Percentiles rank a stretch among this genome's conserved stretches.
Conservation (phyloP, 1,140 invertebrate species). For the Cataglyphis hispanica region DNA sequence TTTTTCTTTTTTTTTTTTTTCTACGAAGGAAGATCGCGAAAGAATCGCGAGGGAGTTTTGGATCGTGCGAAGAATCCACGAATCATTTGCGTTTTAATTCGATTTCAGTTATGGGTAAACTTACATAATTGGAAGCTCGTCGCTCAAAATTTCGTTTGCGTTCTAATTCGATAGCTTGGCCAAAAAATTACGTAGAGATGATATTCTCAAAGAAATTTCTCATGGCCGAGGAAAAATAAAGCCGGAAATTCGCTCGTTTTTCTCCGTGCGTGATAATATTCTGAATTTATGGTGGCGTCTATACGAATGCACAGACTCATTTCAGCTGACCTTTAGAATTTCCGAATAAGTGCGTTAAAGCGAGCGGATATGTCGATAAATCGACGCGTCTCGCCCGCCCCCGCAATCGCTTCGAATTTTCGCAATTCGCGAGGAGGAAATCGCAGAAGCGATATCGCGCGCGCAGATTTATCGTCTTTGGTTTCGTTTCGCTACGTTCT, state of each 20-base stretch:
- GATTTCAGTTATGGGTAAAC: slow-evolving; percentile 10
- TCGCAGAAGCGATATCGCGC: slow-evolving; percentile 45
- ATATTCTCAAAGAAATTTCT: slow-evolving; percentile 9
- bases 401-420: slow-evolving; percentile 32
- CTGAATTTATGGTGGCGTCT: slow-evolving; percentile 31
- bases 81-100: not conserved
- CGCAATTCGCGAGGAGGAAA: slow-evolving; percentile 41
- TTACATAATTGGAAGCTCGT: slow-evolving; percentile 17
- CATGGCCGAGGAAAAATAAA: slow-evolving; percentile 27
- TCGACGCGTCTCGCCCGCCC: slow-evolving; percentile 45
- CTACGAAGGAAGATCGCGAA: not conserved
- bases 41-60: slow-evolving; percentile 1
- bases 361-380: slow-evolving; percentile 56
- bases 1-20: not conserved
- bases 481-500: slow-evolving; percentile 28
- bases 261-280: slow-evolving; percentile 16
- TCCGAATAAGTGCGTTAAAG: slow-evolving; percentile 60
- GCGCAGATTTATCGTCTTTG: slow-evolving; percentile 46
- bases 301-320: slow-evolving; percentile 30
- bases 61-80: slow-evolving; percentile 12
- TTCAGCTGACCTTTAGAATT: slow-evolving; percentile 59
- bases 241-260: slow-evolving; percentile 38
- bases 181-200: not conserved
- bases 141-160: not conserved
- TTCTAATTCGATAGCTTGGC: not conserved